Conservation (phyloP, 2,113 vertebrate genomes). For the Plectropomus leopardus region DNA sequence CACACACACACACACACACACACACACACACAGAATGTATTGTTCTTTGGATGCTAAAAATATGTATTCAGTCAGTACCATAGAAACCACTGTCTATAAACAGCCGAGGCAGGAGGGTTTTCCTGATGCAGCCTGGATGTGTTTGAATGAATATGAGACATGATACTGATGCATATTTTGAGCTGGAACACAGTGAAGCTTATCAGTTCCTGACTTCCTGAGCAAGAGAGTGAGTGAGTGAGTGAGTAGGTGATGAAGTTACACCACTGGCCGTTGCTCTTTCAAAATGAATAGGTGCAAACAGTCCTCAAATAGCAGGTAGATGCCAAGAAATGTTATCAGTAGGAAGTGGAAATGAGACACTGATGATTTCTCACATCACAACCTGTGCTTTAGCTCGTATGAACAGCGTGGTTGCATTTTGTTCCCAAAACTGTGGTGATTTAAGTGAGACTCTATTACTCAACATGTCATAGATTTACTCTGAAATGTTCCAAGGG, state of each 20-base stretch:
- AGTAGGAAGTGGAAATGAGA: no score
- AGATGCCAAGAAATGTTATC: no score
- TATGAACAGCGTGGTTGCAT: neutral
- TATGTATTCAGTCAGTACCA: constrained; percentile 2
- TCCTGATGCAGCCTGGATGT: neutral
- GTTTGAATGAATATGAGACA: neutral
- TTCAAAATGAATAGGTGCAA: no score
- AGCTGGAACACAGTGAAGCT: neutral
- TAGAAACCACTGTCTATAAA: constrained; percentile 7
- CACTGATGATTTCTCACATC: no score
- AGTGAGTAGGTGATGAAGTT: neutral
- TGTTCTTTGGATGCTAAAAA: constrained; percentile 18
- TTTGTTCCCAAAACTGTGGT: neutral
- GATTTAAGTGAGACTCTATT: no score
- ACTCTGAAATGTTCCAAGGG: no score
- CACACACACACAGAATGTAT: neutral
- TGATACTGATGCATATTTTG: neutral
- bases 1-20: neutral
- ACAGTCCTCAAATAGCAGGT: no score
- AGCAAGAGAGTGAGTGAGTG: no score
- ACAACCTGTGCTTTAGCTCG: no score
- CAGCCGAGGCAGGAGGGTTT: neutral
- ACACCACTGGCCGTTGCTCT: no score
- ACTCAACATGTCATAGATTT: no score
- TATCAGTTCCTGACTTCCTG: neutral